Evolutionary conservation across 2,113 vertebrate genomes (phyloP).

Genomic region (Crotalus tigris): DNA sequence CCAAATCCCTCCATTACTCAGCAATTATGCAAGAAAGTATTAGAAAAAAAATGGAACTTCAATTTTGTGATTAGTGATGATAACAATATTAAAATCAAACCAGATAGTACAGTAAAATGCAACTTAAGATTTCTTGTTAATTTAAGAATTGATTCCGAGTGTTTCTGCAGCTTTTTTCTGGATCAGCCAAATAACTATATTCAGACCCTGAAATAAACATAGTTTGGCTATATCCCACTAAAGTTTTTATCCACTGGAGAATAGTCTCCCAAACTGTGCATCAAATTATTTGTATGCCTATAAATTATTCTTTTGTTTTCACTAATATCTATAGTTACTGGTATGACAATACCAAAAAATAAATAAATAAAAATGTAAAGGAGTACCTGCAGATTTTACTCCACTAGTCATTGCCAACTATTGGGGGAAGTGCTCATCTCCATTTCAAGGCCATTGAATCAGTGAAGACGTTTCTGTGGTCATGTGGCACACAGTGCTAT

Average conservation of each 20-base stretch:
- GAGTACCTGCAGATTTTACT: not conserved
- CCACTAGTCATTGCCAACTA: not conserved
- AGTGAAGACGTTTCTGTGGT: not conserved
- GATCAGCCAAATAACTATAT: constrained; percentile 4
- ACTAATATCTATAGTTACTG: constrained; percentile 59
- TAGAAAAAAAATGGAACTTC: not conserved
- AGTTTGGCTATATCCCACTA: not conserved
- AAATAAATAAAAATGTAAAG: not conserved
- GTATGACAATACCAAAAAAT: constrained; percentile 58
- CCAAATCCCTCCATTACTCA: constrained; percentile 10
- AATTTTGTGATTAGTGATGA: not conserved
- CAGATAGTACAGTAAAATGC: not conserved
- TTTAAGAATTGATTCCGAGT: not conserved
- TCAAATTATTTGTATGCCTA: not conserved
- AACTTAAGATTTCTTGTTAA: not conserved
- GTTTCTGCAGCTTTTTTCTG: not conserved
- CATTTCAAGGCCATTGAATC: not conserved
- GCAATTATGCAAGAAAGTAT: not conserved
- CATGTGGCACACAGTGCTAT: not conserved
- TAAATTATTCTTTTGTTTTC: constrained; percentile 58
- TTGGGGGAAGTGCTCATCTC: not conserved
- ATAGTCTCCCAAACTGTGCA: not conserved
- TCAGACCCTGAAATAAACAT: not conserved
- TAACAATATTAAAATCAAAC: constrained; percentile 1
- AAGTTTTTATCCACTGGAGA: constrained; percentile 9